phyloP scores from a whole-genome alignment of 2,113 vertebrate genomes.

The Motacilla alba region DNA sequence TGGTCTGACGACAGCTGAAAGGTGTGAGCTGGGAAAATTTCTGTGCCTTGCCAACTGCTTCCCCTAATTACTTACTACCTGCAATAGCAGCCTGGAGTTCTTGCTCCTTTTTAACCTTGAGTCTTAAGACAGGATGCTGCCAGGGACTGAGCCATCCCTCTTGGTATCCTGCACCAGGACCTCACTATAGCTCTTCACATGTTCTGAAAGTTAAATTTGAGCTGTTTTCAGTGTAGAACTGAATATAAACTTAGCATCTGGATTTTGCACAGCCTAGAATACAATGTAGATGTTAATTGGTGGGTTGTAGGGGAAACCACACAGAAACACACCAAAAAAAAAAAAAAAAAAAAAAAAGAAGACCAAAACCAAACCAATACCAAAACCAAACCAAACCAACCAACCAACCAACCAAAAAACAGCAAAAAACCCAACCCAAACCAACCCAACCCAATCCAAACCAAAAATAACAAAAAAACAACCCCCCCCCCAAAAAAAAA shows the following conservation, averaged over 20 bases:
- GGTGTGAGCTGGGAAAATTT: background rate
- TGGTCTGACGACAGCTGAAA: background rate
- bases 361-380: too few species aligned
- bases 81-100: background rate
- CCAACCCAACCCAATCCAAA: too few species aligned
- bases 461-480: background rate
- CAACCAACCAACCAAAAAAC: background rate
- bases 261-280: background rate
- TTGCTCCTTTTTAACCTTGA: slow-evolving; percentile 4
- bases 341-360: background rate
- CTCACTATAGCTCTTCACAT: background rate
- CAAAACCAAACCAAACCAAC: background rate
- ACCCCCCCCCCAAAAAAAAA: background rate
- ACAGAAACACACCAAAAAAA: background rate
- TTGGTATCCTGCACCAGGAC: background rate
- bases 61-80: background rate
- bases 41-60: background rate
- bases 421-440: background rate
- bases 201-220: background rate
- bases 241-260: background rate
- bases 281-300: background rate
- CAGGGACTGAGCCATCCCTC: background rate
- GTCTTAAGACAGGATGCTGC: background rate
- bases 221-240: background rate
- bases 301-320: background rate